Evolutionary conservation across 1,140 invertebrate species (phyloP), one percentile per base, ranked within the genome.

Genomic region (Macrostomum lignano): DNA sequence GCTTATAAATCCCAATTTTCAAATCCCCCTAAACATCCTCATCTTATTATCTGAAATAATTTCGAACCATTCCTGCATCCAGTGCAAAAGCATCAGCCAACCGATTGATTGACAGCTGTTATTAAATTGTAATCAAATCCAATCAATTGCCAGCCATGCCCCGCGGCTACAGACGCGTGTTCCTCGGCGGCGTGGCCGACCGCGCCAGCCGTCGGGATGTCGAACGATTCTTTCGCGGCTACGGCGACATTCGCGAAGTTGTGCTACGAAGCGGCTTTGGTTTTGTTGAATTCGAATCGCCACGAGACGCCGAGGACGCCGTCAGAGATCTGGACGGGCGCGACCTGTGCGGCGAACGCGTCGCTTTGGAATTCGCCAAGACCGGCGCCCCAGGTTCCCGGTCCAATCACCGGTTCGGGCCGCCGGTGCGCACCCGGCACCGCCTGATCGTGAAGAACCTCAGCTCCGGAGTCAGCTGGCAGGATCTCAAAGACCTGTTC

Each of bases 401-500:
- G 32, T 21, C 3, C 11, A 32, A 21, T 17, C 14, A 25, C 7
- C 79, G 82, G 63, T 94, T 93, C 64, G 86, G 84, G 40, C 86
- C 84, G 46, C 84, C 86, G 32, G 81, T 79, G 40, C 70, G 86
- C 42, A 94, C 88, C 40, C 81, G 91, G 51, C 78, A 91, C 57
- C 71, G 86, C 37, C 65, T 94, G 26, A 73, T 86, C 48, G 81
- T 96, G 39, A 82, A 94, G 58, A 96, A 96, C 63, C 65, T 96
- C 11, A 91, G 82, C 21, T 88, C 78, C 46, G 70, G 84, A 44
- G 81, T 93, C 43, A 88, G 79, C 58, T 94, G 86, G 88, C 86
- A 94, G 78, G 88, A 96, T 61, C 65, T 96, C 49, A 96, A 96
- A 65, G 88, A 96, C 65, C 84, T 82, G 54, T 94, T 96, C 84